Evolutionary conservation across 2,888 invertebrate genomes (phyloP).

Genomic region (Macroteleia sp.): DNA sequence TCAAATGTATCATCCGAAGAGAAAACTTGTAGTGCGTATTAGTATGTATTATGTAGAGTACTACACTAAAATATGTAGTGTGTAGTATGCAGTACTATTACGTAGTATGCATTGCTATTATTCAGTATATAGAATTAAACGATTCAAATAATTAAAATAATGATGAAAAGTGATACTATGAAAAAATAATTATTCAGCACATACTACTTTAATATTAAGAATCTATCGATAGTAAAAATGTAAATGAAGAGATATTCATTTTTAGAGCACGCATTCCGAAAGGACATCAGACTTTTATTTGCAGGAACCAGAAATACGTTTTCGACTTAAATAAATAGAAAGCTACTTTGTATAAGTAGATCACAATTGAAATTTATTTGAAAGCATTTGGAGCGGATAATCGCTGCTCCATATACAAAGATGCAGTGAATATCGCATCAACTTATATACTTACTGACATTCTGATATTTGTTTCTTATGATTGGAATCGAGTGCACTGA

Average conservation of each 20-base stretch:
- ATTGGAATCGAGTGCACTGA: conserved; percentile 17
- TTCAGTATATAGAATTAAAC: too few species aligned
- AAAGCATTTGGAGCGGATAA: conserved; percentile 44
- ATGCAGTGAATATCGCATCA: neutral
- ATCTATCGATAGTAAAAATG: neutral
- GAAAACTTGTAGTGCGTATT: too few species aligned
- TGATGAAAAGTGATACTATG: too few species aligned
- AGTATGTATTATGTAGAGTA: too few species aligned
- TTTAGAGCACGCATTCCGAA: neutral
- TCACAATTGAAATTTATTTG: conserved; percentile 42
- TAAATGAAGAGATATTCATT: neutral
- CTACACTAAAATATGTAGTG: too few species aligned
- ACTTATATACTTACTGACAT: conserved; percentile 22
- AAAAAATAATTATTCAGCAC: too few species aligned
- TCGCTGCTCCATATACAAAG: conserved; percentile 18
- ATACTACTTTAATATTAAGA: too few species aligned
- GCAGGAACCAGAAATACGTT: neutral
- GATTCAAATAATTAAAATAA: too few species aligned
- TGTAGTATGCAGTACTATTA: too few species aligned
- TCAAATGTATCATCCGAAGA: too few species aligned
- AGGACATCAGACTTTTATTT: conserved; percentile 17
- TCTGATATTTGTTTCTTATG: conserved; percentile 12
- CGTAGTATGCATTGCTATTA: too few species aligned
- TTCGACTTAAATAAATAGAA: conserved; percentile 27
- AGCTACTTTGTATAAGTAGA: conserved; percentile 43